A percentile compares a stretch with the other conserved stretches of the same genome.
Evolutionary conservation across 2,888 invertebrate species (phyloP).

Genomic region (Eupithecia dodoneata): DNA sequence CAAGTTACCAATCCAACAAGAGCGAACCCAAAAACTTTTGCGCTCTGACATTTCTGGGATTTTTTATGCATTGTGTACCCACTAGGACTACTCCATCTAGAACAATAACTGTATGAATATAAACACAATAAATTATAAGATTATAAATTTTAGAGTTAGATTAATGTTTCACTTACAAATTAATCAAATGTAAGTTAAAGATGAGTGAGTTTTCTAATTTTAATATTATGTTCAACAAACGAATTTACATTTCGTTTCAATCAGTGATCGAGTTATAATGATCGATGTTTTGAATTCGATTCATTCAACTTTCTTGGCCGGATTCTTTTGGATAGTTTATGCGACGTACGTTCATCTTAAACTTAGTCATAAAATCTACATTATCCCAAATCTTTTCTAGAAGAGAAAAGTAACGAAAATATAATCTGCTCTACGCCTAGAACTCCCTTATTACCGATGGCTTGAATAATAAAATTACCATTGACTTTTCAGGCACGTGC

Average conservation of each 20-base stretch:
- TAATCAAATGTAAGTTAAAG: not conserved
- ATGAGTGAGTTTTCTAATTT: not conserved
- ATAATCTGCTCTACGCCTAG: conserved; percentile 4
- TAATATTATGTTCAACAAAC: not conserved
- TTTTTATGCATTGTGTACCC: too few relatives aligned
- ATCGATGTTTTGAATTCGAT: not conserved
- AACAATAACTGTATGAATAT: too few relatives aligned
- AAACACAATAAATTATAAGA: too few relatives aligned
- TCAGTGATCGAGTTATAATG: not conserved
- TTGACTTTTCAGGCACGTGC: conserved; percentile 42
- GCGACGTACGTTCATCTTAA: too few relatives aligned
- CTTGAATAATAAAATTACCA: conserved; percentile 42
- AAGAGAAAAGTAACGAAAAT: not conserved
- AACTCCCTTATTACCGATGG: conserved; percentile 33
- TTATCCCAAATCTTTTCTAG: not conserved
- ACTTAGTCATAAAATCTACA: too few relatives aligned
- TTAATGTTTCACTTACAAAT: too few relatives aligned
- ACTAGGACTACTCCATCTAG: too few relatives aligned
- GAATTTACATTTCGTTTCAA: not conserved
- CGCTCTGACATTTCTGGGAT: too few relatives aligned
- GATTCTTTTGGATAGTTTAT: not conserved
- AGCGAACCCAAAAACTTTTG: too few relatives aligned
- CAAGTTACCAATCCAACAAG: too few relatives aligned
- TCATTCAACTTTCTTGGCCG: not conserved
- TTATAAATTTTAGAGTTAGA: not conserved